Evolutionary conservation across 2,797 vertebrate species (phyloP).

Genomic region (Macropus fuliginosus): DNA sequence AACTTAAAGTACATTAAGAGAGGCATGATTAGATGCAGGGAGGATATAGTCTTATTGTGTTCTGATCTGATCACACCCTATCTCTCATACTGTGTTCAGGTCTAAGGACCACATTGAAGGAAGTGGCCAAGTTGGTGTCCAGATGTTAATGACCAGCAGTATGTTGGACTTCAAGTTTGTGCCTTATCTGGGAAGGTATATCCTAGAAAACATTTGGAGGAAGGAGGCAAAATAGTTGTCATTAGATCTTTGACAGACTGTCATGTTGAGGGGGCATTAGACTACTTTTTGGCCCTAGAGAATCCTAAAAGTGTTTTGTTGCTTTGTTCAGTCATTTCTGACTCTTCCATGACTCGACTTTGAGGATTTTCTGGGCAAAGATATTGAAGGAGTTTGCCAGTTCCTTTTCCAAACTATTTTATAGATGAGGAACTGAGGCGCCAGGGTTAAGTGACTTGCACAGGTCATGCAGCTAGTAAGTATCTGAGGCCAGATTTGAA

Average conservation of each 20-base stretch:
- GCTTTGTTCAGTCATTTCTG: neutral
- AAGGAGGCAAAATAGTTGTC: neutral
- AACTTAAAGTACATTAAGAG: neutral
- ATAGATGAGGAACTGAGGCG: too few species aligned
- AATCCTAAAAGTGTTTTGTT: neutral
- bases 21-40: neutral
- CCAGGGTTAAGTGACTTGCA: too few species aligned
- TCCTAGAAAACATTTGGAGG: neutral
- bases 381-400: neutral
- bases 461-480: neutral
- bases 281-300: too few species aligned
- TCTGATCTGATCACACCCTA: neutral
- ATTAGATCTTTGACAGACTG: neutral
- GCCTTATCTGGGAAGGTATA: neutral
- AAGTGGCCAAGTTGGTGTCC: neutral
- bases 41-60: neutral
- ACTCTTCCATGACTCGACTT: neutral
- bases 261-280: neutral
- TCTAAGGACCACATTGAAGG: neutral
- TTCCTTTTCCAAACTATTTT: neutral
- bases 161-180: neutral
- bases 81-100: neutral
- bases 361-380: neutral
- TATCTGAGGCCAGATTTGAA: neutral
- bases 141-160: neutral